Evolutionary conservation across 2,888 invertebrate species (phyloP).

Genomic region (Choreutis nemorana): DNA sequence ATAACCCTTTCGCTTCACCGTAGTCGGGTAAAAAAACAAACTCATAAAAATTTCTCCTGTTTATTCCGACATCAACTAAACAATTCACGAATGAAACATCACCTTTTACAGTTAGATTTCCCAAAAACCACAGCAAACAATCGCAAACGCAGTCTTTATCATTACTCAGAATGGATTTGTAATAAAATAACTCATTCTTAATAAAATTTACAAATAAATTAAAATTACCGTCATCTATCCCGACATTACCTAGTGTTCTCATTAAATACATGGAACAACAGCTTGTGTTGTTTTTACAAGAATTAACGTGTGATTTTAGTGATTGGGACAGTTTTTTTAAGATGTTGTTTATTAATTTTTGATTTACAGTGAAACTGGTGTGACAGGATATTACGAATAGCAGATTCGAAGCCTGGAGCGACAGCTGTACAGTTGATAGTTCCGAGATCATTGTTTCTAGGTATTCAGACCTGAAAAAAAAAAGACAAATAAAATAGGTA

Average conservation of each 20-base stretch:
- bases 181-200: too few relatives aligned
- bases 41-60: too few relatives aligned
- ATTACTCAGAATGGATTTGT: slow-evolving; percentile 16
- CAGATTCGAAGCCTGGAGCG: slow-evolving; percentile 19
- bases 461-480: slow-evolving; percentile 28
- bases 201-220: slow-evolving; percentile 13
- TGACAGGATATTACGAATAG: slow-evolving; percentile 41
- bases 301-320: slow-evolving; percentile 16
- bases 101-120: slow-evolving; percentile 35
- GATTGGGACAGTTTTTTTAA: slow-evolving; percentile 15
- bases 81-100: too few relatives aligned
- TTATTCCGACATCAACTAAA: too few relatives aligned
- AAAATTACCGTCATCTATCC: slow-evolving; percentile 18
- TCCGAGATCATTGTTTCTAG: slow-evolving; percentile 20
- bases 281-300: slow-evolving; percentile 9
- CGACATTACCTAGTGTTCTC: slow-evolving; percentile 37
- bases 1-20: too few relatives aligned
- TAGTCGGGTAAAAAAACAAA: too few relatives aligned
- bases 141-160: slow-evolving; percentile 15
- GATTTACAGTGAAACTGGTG: slow-evolving; percentile 14
- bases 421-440: slow-evolving; percentile 15
- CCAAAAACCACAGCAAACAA: slow-evolving; percentile 36
- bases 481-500: too few relatives aligned
- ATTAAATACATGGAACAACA: slow-evolving; percentile 24
- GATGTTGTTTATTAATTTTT: too few relatives aligned